phyloP scores from a whole-genome alignment of 2,888 invertebrate species.

The Plutella xylostella region DNA sequence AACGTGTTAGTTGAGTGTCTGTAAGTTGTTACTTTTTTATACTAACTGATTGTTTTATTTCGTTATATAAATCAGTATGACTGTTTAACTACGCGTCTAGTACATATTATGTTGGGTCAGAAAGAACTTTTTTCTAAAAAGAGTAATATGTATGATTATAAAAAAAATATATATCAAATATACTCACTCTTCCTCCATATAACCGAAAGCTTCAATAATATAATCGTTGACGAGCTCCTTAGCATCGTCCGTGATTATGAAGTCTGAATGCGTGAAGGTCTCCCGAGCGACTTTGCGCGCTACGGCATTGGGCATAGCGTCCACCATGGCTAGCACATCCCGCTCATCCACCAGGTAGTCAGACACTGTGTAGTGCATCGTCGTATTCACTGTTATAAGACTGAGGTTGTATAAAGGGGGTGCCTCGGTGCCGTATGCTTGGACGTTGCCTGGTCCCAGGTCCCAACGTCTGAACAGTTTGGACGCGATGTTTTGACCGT shows the following conservation, averaged over 20 bases:
- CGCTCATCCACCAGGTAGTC: slow-evolving; percentile 34
- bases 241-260: slow-evolving; percentile 28
- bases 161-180: not conserved
- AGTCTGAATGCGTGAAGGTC: slow-evolving; percentile 36
- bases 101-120: not conserved
- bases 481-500: slow-evolving; percentile 44
- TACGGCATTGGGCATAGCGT: slow-evolving; percentile 32
- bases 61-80: too few relatives aligned
- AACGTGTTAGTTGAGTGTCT: too few relatives aligned
- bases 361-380: slow-evolving; percentile 39
- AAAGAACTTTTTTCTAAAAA: not conserved
- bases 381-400: slow-evolving; percentile 30
- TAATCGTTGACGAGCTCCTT: slow-evolving; percentile 40
- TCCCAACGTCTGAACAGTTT: slow-evolving; percentile 37
- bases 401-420: slow-evolving; percentile 39
- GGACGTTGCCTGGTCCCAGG: slow-evolving; percentile 29
- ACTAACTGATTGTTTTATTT: too few relatives aligned
- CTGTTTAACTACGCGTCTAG: too few relatives aligned
- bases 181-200: slow-evolving; percentile 9
- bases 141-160: not conserved
- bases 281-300: slow-evolving; percentile 35
- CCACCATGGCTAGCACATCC: slow-evolving; percentile 40
- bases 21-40: too few relatives aligned
- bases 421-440: slow-evolving; percentile 25
- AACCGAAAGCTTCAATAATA: slow-evolving; percentile 28